A percentile compares a stretch with the other conserved stretches of the same genome.
Evolutionary conservation across 2,113 vertebrate genomes (phyloP).

Genomic region (Platichthys flesus): DNA sequence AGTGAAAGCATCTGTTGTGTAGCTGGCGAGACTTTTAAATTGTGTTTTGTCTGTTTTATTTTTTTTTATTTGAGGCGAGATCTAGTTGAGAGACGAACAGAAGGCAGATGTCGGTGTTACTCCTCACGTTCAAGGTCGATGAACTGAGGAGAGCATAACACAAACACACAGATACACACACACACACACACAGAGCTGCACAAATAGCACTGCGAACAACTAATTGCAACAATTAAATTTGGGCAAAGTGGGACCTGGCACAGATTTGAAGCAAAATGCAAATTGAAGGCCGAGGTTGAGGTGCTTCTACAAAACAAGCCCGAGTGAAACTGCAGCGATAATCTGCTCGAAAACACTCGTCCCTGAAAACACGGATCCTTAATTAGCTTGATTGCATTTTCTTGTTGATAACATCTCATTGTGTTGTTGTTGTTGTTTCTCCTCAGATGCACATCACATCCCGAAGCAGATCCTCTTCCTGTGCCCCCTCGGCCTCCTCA

Average conservation of each 20-base stretch:
- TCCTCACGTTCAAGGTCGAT: slow-evolving; percentile 47
- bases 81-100: slow-evolving; percentile 36
- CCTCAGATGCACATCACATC: slow-evolving; percentile 20
- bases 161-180: neutral
- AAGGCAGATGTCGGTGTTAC: slow-evolving; percentile 37
- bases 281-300: slow-evolving; percentile 42
- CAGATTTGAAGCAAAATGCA: slow-evolving; percentile 42
- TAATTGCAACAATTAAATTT: slow-evolving; percentile 36
- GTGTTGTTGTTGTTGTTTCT: slow-evolving; percentile 12
- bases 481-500: slow-evolving; percentile 20
- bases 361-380: slow-evolving; percentile 14
- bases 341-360: slow-evolving; percentile 25
- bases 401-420: slow-evolving; percentile 33
- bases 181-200: neutral
- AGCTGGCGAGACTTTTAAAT: neutral
- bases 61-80: neutral
- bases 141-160: slow-evolving; percentile 14
- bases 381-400: slow-evolving; percentile 60
- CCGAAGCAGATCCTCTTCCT: neutral
- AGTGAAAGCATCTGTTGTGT: slow-evolving; percentile 33
- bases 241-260: slow-evolving; percentile 20
- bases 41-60: neutral
- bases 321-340: neutral
- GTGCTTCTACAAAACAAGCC: slow-evolving; percentile 9
- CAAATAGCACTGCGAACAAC: neutral